Conservation (phyloP, 2,888 invertebrate genomes). For the Papilio demoleus region DNA sequence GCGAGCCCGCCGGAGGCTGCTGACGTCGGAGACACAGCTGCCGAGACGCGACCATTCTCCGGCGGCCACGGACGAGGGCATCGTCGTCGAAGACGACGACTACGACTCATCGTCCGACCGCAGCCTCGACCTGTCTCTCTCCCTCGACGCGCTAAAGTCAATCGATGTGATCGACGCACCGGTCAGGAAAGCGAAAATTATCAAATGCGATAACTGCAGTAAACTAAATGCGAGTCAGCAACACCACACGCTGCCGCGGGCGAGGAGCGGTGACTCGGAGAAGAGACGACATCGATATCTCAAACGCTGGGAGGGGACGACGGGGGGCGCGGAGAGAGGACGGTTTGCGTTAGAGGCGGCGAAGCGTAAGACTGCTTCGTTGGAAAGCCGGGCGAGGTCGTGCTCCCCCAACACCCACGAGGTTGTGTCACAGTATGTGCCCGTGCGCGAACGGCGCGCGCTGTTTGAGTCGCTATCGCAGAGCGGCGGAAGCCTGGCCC, state of each 20-base stretch:
- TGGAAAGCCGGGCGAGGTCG: constrained; percentile 74
- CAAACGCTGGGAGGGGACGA: constrained; percentile 77
- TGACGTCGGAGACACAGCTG: constrained; percentile 72
- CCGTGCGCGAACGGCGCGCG: constrained; percentile 87
- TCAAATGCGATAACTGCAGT: constrained; percentile 78
- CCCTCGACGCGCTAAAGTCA: constrained; percentile 79
- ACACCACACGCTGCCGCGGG: constrained; percentile 77
- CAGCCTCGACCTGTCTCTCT: constrained; percentile 80
- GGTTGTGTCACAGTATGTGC: constrained; percentile 85
- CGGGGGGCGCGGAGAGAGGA: constrained; percentile 71
- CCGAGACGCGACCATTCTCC: constrained; percentile 75
- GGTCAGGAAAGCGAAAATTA: constrained; percentile 71
- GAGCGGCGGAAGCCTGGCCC: constrained; percentile 84
- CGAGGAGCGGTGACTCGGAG: constrained; percentile 69
- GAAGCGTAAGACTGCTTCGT: constrained; percentile 70
- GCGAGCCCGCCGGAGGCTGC: constrained; percentile 71
- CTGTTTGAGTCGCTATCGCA: constrained; percentile 88
- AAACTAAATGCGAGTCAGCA: constrained; percentile 66
- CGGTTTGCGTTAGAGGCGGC: constrained; percentile 74
- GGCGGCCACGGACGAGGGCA: constrained; percentile 81
- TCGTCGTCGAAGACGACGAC: constrained; percentile 81
- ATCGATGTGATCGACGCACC: constrained; percentile 74
- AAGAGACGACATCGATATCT: constrained; percentile 73
- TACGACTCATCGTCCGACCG: constrained; percentile 83
- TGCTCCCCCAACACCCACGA: constrained; percentile 78